A percentile compares a stretch with the other conserved stretches of the same genome.
phyloP scores from a whole-genome alignment of 2,888 invertebrate genomes.

The Oligia strigilis region DNA sequence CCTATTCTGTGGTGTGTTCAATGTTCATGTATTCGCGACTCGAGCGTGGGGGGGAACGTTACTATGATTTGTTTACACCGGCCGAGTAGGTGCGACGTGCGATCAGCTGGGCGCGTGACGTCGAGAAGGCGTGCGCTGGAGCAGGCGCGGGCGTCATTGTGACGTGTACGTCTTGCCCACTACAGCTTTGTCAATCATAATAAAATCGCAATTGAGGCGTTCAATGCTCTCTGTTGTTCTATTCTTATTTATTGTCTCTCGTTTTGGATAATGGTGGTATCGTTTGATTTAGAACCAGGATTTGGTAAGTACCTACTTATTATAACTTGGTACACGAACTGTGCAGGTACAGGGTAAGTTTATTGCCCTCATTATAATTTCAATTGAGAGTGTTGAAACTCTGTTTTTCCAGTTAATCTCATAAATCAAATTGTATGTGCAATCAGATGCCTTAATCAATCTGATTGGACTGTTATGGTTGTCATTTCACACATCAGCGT shows the following conservation, averaged over 20 bases:
- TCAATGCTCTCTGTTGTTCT: constrained; percentile 34
- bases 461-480: constrained; percentile 4
- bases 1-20: constrained; percentile 60
- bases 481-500: constrained; percentile 2
- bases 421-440: too few species aligned
- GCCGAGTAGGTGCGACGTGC: constrained; percentile 81
- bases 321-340: too few species aligned
- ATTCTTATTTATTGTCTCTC: constrained; percentile 24
- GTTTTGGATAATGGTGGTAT: constrained; percentile 20
- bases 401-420: neutral
- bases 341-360: neutral
- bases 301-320: neutral
- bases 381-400: neutral
- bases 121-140: constrained; percentile 73
- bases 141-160: constrained; percentile 76
- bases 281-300: neutral
- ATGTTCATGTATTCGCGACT: constrained; percentile 63
- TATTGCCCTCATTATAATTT: neutral
- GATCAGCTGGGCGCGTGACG: constrained; percentile 87
- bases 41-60: constrained; percentile 86
- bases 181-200: constrained; percentile 64
- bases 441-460: constrained; percentile 6
- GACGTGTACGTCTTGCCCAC: constrained; percentile 70
- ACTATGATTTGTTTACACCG: constrained; percentile 89
- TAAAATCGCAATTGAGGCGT: constrained; percentile 58